Percentiles rank a stretch among this genome's conserved stretches.
Evolutionary conservation across 2,797 vertebrate genomes (phyloP).

Genomic region (Hypotaenidia okinawae): DNA sequence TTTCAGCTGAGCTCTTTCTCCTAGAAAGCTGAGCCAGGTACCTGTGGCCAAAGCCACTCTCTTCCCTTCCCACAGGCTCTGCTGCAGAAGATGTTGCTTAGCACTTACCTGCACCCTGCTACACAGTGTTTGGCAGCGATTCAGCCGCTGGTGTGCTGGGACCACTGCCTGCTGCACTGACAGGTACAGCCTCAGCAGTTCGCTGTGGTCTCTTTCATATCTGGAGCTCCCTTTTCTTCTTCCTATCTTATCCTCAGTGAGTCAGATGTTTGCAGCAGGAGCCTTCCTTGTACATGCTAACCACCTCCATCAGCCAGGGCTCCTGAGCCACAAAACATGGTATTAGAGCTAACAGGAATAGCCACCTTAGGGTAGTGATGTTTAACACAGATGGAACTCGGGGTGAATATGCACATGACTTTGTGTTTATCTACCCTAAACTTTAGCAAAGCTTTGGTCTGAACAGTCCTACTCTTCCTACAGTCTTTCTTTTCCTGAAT

Average conservation of each 20-base stretch:
- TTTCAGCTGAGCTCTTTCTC: neutral
- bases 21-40: neutral
- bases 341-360: neutral
- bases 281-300: neutral
- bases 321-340: neutral
- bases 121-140: neutral
- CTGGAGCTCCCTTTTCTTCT: neutral
- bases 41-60: neutral
- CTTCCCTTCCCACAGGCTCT: neutral
- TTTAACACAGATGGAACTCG: neutral
- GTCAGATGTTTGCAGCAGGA: neutral
- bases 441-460: neutral
- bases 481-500: neutral
- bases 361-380: neutral
- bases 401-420: neutral
- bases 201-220: neutral
- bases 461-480: neutral
- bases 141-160: neutral
- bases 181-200: neutral
- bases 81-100: neutral
- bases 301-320: neutral
- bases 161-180: neutral
- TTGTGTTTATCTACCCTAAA: neutral
- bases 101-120: neutral
- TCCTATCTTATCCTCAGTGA: neutral